A percentile compares a stretch with the other conserved stretches of the same genome.
phyloP scores from a whole-genome alignment of 2,113 vertebrate species.

The Rhabdornis inornatus region DNA sequence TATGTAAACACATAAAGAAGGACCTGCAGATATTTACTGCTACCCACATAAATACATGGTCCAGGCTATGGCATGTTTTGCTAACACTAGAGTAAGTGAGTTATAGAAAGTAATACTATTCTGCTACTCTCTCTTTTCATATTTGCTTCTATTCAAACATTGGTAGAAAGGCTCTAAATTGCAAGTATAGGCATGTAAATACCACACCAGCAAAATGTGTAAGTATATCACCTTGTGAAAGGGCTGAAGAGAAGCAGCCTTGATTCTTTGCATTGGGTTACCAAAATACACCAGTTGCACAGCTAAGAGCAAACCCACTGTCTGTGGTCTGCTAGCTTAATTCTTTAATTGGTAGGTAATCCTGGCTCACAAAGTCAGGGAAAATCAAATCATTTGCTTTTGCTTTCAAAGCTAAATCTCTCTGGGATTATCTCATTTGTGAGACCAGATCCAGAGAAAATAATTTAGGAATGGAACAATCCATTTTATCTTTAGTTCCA shows the following conservation, averaged over 20 bases:
- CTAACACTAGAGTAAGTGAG: not conserved
- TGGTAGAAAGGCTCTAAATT: not conserved
- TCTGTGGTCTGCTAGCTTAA: not conserved
- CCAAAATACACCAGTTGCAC: not conserved
- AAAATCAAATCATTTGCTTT: not conserved
- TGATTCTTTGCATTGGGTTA: not conserved
- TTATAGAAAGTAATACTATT: not conserved
- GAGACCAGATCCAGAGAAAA: constrained; percentile 56
- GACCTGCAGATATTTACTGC: not conserved
- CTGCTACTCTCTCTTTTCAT: not conserved
- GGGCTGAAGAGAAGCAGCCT: not conserved
- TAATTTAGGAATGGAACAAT: constrained; percentile 9
- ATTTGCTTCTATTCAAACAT: not conserved
- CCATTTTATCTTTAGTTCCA: not conserved
- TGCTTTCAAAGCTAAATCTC: constrained; percentile 26
- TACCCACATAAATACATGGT: not conserved
- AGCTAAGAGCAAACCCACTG: not conserved
- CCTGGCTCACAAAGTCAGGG: not conserved
- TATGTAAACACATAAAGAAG: not conserved
- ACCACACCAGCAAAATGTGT: not conserved
- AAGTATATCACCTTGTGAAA: not conserved
- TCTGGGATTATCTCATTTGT: constrained; percentile 49
- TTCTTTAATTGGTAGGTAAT: constrained; percentile 41
- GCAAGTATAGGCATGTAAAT: not conserved
- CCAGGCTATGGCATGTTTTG: not conserved